These are phyloP conservation scores for Tribolium castaneum DNA, from an alignment of 1,140 invertebrate species.

Conservation along the genomic window DNA sequence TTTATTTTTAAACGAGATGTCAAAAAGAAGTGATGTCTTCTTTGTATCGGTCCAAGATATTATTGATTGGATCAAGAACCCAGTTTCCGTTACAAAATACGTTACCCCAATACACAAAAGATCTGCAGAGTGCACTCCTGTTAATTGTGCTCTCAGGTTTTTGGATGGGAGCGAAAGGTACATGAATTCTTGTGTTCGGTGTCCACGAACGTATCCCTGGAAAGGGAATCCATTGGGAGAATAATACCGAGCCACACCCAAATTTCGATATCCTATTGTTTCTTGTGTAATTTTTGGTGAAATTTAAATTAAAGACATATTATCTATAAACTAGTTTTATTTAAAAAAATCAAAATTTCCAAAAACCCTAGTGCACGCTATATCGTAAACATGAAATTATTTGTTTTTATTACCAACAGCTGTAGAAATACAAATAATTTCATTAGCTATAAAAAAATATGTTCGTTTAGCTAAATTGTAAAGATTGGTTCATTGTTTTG, in stretches of 20 bases:
- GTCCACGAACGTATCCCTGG: constrained; percentile 65
- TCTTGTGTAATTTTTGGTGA: background rate
- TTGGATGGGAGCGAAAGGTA: constrained; percentile 60
- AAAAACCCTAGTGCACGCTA: too few relatives aligned
- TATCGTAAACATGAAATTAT: too few relatives aligned
- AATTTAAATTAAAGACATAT: too few relatives aligned
- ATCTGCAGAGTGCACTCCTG: constrained; percentile 54
- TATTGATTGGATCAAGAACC: constrained; percentile 55
- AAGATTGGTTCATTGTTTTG: too few relatives aligned
- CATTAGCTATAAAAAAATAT: too few relatives aligned
- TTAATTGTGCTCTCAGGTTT: constrained; percentile 61
- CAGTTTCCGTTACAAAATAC: constrained; percentile 46
- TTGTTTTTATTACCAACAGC: too few relatives aligned
- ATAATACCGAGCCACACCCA: background rate
- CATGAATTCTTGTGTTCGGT: constrained; percentile 64
- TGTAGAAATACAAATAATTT: too few relatives aligned
- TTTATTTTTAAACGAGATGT: constrained; percentile 49
- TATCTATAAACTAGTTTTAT: too few relatives aligned
- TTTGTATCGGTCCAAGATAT: constrained; percentile 55
- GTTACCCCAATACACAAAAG: constrained; percentile 30
- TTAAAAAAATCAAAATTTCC: too few relatives aligned
- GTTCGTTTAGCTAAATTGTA: too few relatives aligned
- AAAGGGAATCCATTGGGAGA: constrained; percentile 63
- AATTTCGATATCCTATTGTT: background rate
- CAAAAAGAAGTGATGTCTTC: constrained; percentile 49